Conservation (phyloP, 2,797 vertebrate genomes). For the Syngnathus rostellatus region DNA sequence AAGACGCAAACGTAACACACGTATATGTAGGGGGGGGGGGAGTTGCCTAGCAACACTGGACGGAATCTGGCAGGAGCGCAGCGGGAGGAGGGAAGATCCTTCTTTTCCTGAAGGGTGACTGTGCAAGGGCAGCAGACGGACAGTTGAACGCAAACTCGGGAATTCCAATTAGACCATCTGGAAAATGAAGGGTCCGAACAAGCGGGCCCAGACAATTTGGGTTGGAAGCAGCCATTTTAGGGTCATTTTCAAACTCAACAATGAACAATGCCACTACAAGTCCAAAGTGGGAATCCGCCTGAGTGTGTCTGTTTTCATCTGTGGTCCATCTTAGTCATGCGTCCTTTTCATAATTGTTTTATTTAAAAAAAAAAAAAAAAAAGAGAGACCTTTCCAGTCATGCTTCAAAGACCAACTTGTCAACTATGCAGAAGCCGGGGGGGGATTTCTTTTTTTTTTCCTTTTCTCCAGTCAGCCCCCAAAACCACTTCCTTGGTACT, state of each 20-base stretch:
- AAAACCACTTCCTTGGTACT: neutral
- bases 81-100: constrained; percentile 41
- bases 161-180: neutral
- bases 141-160: neutral
- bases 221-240: neutral
- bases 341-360: neutral
- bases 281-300: neutral
- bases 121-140: constrained; percentile 22
- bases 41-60: constrained; percentile 71
- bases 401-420: too few species aligned
- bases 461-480: too few species aligned
- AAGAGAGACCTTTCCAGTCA: too few species aligned
- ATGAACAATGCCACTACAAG: neutral
- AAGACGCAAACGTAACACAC: constrained; percentile 3
- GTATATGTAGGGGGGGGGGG: constrained; percentile 3
- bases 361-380: too few species aligned
- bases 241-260: neutral
- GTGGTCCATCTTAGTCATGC: neutral
- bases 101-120: constrained; percentile 22
- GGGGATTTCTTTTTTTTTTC: too few species aligned
- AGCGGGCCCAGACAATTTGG: neutral
- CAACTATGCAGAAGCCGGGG: too few species aligned
- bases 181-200: neutral
- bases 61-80: constrained; percentile 46
- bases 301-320: neutral